These are phyloP conservation scores for Salarias fasciatus DNA, from an alignment of 2,797 vertebrate species.

Conservation along the genomic window DNA sequence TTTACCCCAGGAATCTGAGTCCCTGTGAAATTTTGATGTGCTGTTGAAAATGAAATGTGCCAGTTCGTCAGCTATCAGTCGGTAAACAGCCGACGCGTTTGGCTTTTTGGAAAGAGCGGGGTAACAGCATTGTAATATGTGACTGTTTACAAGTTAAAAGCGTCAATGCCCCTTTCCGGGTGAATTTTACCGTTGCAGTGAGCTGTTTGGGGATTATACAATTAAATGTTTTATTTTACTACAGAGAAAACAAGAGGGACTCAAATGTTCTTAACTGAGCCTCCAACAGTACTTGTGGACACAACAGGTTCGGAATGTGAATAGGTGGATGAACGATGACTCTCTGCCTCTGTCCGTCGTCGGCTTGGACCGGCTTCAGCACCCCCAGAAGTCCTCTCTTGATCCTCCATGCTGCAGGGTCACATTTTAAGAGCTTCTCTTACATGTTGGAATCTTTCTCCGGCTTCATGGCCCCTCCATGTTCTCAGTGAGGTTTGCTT, in stretches of 20 bases:
- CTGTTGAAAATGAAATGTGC: constrained; percentile 4
- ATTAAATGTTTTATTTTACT: no score
- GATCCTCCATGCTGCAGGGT: constrained; percentile 2
- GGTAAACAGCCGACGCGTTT: not conserved
- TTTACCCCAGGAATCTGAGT: constrained; percentile 7
- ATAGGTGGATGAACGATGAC: constrained; percentile 2
- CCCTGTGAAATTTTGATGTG: constrained; percentile 3
- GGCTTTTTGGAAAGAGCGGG: not conserved
- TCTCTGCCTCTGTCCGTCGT: not conserved
- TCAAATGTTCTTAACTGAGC: no score
- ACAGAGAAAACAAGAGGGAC: no score
- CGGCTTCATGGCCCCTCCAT: constrained; percentile 16
- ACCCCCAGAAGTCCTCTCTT: constrained; percentile 6
- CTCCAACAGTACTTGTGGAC: no score
- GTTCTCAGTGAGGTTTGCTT: not conserved
- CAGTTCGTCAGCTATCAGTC: not conserved
- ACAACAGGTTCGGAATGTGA: not conserved
- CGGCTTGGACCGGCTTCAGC: no score
- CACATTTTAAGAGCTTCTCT: constrained; percentile 21
- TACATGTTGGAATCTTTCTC: constrained; percentile 1
- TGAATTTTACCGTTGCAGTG: no score
- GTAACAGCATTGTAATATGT: not conserved
- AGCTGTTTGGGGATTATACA: no score
- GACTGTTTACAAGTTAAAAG: not conserved
- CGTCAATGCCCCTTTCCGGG: not conserved